Base-by-base conservation (phyloP, 2,888 invertebrate species). In the Lasius fuliginosus region DNA sequence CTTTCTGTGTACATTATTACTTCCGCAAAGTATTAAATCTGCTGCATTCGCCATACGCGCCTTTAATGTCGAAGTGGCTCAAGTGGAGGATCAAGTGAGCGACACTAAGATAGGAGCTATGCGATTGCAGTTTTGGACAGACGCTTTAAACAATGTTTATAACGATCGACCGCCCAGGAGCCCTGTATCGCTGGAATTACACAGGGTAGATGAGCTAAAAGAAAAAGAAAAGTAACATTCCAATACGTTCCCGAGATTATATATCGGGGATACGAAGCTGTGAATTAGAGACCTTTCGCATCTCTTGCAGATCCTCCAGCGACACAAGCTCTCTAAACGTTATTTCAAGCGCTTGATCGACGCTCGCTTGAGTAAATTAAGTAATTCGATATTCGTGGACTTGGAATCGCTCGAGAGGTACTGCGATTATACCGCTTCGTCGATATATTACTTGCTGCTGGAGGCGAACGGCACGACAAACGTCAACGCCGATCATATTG, bases 51-150 rank as follows among this genome's bases (percentile, higher is more conserved):
- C 98, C 1, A 95, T 99, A 12, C 96, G 99, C 92, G 98, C 99
- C 42, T 98, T 99, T 91, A 99, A 99, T 95, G 97, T 98, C 1
- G 99, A 99, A 96, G 95, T 99, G 75, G 97, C 99, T 11, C 96
- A 97, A 92, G 97, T 99, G 84, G 97, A 97, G 90, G 98, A 98
- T 93, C 96, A 97, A 95, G 97, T 98, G 0, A 96, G 96, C 0
- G 98, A 99, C 90, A 95, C 96, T 60, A 96, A 96, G 87, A 97
- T 98, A 86, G 98, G 97, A 27, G 96, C 97, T 84, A 97, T 99
- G 96, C 96, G 99, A 91, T 95, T 99, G 74, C 97, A 98, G 94
- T 99, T 99, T 95, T 99, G 99, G 99, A 96, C 97, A 91, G 98
- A 99, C 92, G 95, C 98, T 15, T 93, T 99, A 15, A 97, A 97